phyloP scores from a whole-genome alignment of 2,113 vertebrate genomes.

The Callorhinus ursinus region DNA sequence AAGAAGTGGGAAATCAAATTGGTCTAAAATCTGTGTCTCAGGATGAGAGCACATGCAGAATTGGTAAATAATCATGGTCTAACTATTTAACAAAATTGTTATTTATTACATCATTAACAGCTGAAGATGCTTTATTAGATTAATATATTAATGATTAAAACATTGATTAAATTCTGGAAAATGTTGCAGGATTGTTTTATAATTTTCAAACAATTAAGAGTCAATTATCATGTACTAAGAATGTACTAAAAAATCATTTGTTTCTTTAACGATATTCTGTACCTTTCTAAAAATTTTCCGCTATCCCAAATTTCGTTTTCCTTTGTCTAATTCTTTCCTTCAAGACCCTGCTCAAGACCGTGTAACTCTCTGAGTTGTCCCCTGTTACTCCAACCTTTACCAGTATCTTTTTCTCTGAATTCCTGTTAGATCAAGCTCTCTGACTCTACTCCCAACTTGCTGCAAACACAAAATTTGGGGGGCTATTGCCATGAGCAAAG shows the following conservation, averaged over 20 bases:
- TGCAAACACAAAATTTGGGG: neutral
- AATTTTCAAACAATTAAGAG: neutral
- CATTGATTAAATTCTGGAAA: neutral
- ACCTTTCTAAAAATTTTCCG: neutral
- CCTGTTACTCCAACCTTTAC: neutral
- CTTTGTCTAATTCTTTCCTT: neutral
- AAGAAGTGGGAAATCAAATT: neutral
- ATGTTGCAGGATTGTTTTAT: neutral
- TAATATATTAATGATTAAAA: neutral
- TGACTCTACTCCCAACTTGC: neutral
- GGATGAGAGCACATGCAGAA: neutral
- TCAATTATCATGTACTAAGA: neutral
- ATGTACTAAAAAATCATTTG: neutral
- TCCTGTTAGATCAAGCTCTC: neutral
- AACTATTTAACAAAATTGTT: neutral
- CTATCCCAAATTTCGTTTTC: neutral
- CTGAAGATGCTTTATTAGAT: neutral
- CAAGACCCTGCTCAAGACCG: neutral
- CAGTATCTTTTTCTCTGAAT: neutral
- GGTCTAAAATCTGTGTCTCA: neutral
- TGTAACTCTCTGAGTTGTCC: neutral
- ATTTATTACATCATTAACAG: neutral
- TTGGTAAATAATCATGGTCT: neutral
- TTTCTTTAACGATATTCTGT: neutral
- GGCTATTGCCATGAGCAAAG: neutral